Evolutionary conservation across 2,797 vertebrate species (phyloP).

Genomic region (Danio kyathit): DNA sequence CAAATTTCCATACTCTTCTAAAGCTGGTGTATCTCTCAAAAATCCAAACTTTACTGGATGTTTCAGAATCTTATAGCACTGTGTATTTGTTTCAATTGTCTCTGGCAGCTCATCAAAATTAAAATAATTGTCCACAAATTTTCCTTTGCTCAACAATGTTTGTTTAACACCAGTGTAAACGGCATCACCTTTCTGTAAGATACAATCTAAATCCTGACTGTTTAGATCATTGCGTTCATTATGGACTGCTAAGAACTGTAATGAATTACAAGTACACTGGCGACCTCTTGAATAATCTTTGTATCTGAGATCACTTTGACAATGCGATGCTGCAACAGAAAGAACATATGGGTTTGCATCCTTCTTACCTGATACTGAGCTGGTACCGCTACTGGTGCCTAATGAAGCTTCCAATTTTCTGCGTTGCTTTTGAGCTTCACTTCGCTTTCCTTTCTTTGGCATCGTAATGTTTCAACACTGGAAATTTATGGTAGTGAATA

Average conservation of each 20-base stretch:
- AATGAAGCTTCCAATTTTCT: no score
- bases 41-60: slow-evolving; percentile 3
- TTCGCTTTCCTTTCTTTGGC: not conserved
- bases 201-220: not conserved
- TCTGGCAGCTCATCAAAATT: slow-evolving; percentile 8
- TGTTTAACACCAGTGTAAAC: slow-evolving; percentile 5
- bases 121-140: not conserved
- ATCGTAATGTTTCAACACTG: no score
- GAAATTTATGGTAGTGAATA: no score
- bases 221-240: not conserved
- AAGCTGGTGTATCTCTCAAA: not conserved
- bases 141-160: not conserved
- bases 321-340: no score
- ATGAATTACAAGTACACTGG: slow-evolving; percentile 23
- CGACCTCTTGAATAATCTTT: not conserved
- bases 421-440: not conserved
- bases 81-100: not conserved
- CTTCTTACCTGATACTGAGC: no score
- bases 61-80: not conserved
- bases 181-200: slow-evolving; percentile 8
- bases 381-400: no score
- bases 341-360: no score
- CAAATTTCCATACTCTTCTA: not conserved
- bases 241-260: slow-evolving; percentile 6
- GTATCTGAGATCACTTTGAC: slow-evolving; percentile 17